Percentiles rank a stretch among this genome's conserved stretches.
Evolutionary conservation across 2,888 invertebrate genomes (phyloP).

Genomic region (Xestobium rufovillosum): DNA sequence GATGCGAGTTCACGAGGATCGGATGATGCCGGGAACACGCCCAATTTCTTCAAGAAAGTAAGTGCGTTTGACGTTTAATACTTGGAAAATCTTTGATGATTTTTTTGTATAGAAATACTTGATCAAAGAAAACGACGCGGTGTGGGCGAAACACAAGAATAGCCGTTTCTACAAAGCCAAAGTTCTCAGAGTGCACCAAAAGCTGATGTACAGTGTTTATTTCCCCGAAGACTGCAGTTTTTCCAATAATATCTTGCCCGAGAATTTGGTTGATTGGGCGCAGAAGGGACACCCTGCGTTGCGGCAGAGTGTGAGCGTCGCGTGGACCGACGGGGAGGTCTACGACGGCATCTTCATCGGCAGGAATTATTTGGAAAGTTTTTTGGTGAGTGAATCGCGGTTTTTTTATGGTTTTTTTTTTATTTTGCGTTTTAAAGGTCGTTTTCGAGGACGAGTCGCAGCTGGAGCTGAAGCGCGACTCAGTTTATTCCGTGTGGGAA

Average conservation of each 20-base stretch:
- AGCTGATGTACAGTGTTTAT: conserved; percentile 51
- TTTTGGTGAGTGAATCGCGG: too few relatives aligned
- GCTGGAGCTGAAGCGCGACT: conserved; percentile 44
- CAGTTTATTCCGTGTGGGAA: conserved; percentile 49
- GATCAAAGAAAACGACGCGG: conserved; percentile 36
- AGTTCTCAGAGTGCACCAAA: conserved; percentile 44
- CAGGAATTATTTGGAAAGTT: not conserved
- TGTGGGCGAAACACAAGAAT: conserved; percentile 57
- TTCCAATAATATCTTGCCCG: conserved; percentile 49
- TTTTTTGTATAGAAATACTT: not conserved
- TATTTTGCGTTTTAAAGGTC: conserved; percentile 36
- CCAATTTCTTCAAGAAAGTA: too few relatives aligned
- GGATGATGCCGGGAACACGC: too few relatives aligned
- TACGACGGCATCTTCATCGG: too few relatives aligned
- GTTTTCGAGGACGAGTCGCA: conserved; percentile 46
- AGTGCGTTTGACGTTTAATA: too few relatives aligned
- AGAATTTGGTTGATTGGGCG: conserved; percentile 46
- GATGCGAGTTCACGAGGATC: too few relatives aligned
- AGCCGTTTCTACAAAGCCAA: conserved; percentile 51
- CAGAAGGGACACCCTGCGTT: conserved; percentile 33
- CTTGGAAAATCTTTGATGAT: not conserved
- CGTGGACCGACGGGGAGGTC: conserved; percentile 48
- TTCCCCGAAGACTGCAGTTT: conserved; percentile 56
- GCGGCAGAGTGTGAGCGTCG: conserved; percentile 47
- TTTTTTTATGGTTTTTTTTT: not conserved